phyloP scores from a whole-genome alignment of 2,113 vertebrate species.

The Motacilla tschutschensis region DNA sequence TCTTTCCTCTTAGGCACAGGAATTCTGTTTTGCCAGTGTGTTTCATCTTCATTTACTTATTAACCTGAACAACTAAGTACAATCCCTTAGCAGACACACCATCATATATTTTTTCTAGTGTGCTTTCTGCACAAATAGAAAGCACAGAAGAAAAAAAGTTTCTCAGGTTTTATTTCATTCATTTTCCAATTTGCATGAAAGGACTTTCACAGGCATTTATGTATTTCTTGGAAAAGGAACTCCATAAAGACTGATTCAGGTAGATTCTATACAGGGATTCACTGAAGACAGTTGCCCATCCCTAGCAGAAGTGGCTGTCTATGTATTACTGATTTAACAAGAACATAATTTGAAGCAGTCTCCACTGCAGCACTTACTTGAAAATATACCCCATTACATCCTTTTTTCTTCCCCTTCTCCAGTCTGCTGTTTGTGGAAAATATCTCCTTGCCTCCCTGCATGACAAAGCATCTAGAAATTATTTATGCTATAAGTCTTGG shows the following conservation, averaged over 20 bases:
- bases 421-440: not conserved
- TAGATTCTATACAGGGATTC: not conserved
- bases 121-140: not conserved
- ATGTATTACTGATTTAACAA: not conserved
- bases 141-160: not conserved
- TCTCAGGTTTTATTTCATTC: not conserved
- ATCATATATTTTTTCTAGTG: not conserved
- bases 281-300: not conserved
- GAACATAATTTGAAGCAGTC: not conserved
- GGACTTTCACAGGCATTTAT: not conserved
- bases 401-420: not conserved
- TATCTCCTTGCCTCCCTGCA: not conserved
- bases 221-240: not conserved
- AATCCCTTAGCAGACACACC: not conserved
- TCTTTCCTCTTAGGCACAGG: not conserved
- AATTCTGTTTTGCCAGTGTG: not conserved
- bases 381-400: not conserved
- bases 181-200: not conserved
- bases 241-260: not conserved
- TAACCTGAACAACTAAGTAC: not conserved
- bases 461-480: not conserved
- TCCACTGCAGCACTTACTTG: not conserved
- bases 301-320: not conserved
- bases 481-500: not conserved
- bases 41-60: not conserved